phyloP scores from a whole-genome alignment of 2,797 vertebrate genomes.

The Periparus ater region DNA sequence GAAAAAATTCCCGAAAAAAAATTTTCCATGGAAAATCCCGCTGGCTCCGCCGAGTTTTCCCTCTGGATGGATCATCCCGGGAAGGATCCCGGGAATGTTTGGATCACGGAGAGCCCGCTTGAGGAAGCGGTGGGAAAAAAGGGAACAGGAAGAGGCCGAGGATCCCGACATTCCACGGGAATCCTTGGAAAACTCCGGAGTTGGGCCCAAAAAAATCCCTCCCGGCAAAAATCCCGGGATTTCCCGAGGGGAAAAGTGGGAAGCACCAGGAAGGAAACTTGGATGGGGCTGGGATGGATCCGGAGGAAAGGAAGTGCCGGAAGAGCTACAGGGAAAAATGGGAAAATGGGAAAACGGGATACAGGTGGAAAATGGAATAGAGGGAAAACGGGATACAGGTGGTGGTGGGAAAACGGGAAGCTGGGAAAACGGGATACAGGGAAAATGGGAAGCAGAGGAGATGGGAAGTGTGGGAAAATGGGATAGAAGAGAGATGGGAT shows the following conservation, averaged over 20 bases:
- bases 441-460: too few species aligned
- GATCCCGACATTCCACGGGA: background rate
- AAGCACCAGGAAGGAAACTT: background rate
- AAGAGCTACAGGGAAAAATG: too few species aligned
- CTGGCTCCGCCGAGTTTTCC: too few species aligned
- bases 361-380: too few species aligned
- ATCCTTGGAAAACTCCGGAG: background rate
- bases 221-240: background rate
- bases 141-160: background rate
- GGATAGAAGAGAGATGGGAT: background rate
- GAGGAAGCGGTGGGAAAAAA: background rate
- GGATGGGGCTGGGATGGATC: background rate
- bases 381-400: too few species aligned
- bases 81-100: background rate
- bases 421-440: too few species aligned
- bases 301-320: background rate
- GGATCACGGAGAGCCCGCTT: background rate
- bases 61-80: background rate
- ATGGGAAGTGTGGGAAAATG: too few species aligned
- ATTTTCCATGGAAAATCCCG: too few species aligned
- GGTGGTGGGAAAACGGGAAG: too few species aligned
- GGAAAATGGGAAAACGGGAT: too few species aligned
- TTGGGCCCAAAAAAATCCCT: background rate
- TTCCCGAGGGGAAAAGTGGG: fast-evolving
- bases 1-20: too few species aligned